Percentiles rank a stretch among this genome's conserved stretches.
Conservation (phyloP, 2,113 vertebrate genomes). For the Cryptotis parvus region DNA sequence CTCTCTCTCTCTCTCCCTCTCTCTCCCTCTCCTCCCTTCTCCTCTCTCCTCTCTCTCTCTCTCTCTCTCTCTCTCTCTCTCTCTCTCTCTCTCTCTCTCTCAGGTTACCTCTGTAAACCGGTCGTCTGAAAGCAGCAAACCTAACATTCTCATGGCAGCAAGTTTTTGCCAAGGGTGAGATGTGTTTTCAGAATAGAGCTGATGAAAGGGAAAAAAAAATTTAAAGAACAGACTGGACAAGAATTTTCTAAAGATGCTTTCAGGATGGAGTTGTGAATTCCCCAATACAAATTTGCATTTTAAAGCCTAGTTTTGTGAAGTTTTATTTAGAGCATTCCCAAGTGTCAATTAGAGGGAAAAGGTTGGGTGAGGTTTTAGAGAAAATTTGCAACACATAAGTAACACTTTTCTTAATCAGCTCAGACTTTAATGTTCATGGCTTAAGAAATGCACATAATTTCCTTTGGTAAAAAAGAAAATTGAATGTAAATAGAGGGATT, state of each 20-base stretch:
- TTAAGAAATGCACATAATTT: slow-evolving; percentile 21
- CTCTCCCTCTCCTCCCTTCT: slow-evolving; percentile 15
- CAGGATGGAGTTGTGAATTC: neutral
- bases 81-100: slow-evolving; percentile 28
- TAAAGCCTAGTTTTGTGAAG: neutral
- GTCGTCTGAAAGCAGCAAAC: neutral
- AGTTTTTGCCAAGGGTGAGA: neutral
- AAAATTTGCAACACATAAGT: neutral
- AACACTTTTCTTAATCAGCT: neutral
- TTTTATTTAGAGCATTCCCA: slow-evolving; percentile 33
- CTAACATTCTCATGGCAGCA: neutral
- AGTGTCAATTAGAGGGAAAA: neutral
- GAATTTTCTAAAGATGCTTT: neutral
- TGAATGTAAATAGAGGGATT: slow-evolving; percentile 11
- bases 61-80: no score
- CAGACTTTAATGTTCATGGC: neutral
- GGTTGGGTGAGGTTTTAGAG: neutral
- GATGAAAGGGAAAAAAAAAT: neutral
- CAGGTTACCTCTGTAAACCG: neutral
- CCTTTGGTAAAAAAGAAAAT: slow-evolving; percentile 19
- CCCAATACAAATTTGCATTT: slow-evolving; percentile 24
- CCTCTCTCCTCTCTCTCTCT: no score
- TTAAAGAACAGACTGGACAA: neutral
- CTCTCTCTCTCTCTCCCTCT: neutral
- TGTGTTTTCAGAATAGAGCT: neutral